Conservation (phyloP, 2,888 invertebrate genomes). For the Macroteleia sp. region DNA sequence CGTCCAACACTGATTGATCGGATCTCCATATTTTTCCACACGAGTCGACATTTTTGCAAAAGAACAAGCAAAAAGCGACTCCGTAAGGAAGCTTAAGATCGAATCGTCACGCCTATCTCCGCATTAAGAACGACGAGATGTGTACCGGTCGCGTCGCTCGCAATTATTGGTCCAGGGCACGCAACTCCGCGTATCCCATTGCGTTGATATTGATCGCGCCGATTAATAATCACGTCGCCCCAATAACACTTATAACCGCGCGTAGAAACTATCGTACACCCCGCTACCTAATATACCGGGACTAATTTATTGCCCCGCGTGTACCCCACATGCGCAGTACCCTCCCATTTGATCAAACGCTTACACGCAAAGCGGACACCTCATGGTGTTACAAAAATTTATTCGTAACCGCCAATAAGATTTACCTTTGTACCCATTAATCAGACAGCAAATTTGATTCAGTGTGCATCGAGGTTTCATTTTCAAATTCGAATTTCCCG, state of each 20-base stretch:
- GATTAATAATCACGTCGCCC: slow-evolving; percentile 81
- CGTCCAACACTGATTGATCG: slow-evolving; percentile 21
- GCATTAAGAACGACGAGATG: slow-evolving; percentile 73
- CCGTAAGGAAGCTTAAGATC: slow-evolving; percentile 35
- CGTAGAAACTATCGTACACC: slow-evolving; percentile 55
- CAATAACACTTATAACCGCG: slow-evolving; percentile 71
- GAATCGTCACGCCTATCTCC: slow-evolving; percentile 75
- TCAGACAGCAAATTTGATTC: slow-evolving; percentile 2
- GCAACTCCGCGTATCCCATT: slow-evolving; percentile 79
- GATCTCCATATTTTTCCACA: slow-evolving; percentile 16
- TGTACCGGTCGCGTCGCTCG: slow-evolving; percentile 69
- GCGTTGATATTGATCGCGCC: slow-evolving; percentile 81
- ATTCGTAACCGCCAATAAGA: slow-evolving; percentile 67
- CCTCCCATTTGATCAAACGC: slow-evolving; percentile 54
- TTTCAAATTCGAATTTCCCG: slow-evolving; percentile 4
- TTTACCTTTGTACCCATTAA: slow-evolving; percentile 23
- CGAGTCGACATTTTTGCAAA: slow-evolving; percentile 3
- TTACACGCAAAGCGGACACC: slow-evolving; percentile 60
- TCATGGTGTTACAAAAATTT: slow-evolving; percentile 66
- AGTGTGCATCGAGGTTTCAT: background rate
- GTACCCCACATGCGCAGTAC: slow-evolving; percentile 38
- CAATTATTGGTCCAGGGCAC: slow-evolving; percentile 78
- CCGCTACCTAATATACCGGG: slow-evolving; percentile 72
- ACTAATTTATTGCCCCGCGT: slow-evolving; percentile 74
- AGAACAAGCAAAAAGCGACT: background rate